phyloP scores from a whole-genome alignment of 2,113 vertebrate genomes.

The Elaphurus davidianus region DNA sequence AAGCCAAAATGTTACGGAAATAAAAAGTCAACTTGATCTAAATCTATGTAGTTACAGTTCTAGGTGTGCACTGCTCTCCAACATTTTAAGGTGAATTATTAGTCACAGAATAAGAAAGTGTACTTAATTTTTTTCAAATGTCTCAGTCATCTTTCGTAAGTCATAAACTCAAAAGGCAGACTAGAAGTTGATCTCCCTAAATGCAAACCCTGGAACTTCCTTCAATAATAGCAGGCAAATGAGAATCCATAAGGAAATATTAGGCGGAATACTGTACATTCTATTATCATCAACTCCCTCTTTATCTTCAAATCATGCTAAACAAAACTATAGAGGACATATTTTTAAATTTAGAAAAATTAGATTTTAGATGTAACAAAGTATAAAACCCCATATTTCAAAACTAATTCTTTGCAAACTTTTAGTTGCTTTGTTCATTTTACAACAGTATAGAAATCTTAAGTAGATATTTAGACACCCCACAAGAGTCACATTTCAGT shows the following conservation, averaged over 20 bases:
- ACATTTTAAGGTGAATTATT: neutral
- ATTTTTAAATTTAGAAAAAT: neutral
- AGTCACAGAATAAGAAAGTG: neutral
- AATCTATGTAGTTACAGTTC: neutral
- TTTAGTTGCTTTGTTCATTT: neutral
- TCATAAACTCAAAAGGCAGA: neutral
- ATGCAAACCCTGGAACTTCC: neutral
- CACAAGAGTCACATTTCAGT: neutral
- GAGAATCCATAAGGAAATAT: neutral
- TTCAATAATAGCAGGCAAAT: neutral
- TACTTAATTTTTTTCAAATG: neutral
- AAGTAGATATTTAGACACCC: neutral
- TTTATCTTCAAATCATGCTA: neutral
- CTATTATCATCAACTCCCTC: neutral
- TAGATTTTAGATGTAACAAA: neutral
- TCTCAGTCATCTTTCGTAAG: neutral
- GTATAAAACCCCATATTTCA: neutral
- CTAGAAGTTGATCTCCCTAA: neutral
- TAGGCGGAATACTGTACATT: neutral
- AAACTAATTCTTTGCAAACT: neutral
- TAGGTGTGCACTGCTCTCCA: neutral
- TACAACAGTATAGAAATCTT: neutral
- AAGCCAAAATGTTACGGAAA: conserved; percentile 12
- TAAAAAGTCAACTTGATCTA: neutral
- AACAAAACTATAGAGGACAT: neutral